A percentile compares a stretch with the other conserved stretches of the same genome.
Conservation (phyloP, 2,888 invertebrate species). For the Cryptocheilus praepositus region DNA sequence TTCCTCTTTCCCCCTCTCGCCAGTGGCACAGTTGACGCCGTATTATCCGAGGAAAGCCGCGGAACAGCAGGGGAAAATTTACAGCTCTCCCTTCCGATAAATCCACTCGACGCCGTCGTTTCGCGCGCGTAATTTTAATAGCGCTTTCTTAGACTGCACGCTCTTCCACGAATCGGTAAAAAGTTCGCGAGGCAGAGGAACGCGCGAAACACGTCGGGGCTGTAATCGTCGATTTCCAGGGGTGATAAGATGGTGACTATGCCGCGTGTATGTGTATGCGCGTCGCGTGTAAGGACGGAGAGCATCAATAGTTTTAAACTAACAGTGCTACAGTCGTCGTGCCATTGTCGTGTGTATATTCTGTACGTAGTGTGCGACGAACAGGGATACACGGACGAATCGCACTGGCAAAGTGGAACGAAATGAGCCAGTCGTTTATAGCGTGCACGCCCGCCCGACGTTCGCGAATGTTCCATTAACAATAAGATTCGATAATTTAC, state of each 20-base stretch:
- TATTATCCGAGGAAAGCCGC: too few relatives aligned
- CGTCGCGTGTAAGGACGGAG: slow-evolving; percentile 17
- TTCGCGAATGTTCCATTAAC: slow-evolving; percentile 9
- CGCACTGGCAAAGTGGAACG: slow-evolving; percentile 28
- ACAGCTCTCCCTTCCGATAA: too few relatives aligned
- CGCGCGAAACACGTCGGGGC: background rate
- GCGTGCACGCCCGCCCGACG: slow-evolving; percentile 10
- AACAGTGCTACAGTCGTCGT: slow-evolving; percentile 1
- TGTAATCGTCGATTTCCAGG: slow-evolving; percentile 9
- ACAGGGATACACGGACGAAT: background rate
- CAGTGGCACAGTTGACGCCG: too few relatives aligned
- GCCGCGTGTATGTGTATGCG: too few relatives aligned
- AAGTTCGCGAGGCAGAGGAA: background rate
- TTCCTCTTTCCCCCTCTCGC: too few relatives aligned
- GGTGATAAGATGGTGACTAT: background rate
- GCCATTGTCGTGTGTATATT: background rate
- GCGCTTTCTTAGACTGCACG: too few relatives aligned
- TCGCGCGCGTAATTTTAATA: too few relatives aligned
- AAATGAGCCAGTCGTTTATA: slow-evolving; percentile 17
- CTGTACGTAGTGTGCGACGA: background rate
- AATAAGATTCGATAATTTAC: slow-evolving; percentile 29
- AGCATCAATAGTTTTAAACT: slow-evolving; percentile 15
- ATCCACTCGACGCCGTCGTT: too few relatives aligned
- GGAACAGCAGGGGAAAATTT: too few relatives aligned
- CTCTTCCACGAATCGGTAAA: background rate